Evolutionary conservation across 2,797 vertebrate genomes (phyloP).

Genomic region (Notolabrus celidotus): DNA sequence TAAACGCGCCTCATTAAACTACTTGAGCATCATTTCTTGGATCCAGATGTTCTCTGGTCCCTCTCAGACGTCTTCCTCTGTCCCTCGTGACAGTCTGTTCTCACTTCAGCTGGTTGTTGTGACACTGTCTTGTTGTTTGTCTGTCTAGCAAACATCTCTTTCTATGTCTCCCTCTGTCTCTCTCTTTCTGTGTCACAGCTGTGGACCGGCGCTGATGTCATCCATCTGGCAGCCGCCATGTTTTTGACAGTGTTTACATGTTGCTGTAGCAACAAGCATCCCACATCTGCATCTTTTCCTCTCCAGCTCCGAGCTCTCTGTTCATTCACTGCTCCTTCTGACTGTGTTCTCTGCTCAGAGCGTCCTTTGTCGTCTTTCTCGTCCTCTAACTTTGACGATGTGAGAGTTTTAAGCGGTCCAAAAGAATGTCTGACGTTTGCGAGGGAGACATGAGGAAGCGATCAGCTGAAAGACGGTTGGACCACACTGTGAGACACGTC

Average conservation of each 20-base stretch:
- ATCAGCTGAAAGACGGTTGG: background rate
- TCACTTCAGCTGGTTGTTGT: conserved; percentile 17
- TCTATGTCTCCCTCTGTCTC: conserved; percentile 2
- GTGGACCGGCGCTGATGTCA: conserved; percentile 79
- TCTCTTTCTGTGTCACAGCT: conserved; percentile 72
- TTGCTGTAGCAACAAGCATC: conserved; percentile 80
- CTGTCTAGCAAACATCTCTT: conserved; percentile 18
- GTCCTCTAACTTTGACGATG: background rate
- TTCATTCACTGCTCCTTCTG: conserved; percentile 5
- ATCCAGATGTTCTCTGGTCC: background rate
- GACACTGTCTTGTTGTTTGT: conserved; percentile 14
- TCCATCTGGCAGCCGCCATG: conserved; percentile 77
- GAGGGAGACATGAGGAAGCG: background rate
- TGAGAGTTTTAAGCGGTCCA: background rate
- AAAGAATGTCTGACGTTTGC: background rate
- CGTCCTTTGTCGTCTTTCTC: background rate
- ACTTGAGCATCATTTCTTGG: background rate
- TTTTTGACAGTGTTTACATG: conserved; percentile 83
- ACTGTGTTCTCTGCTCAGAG: background rate
- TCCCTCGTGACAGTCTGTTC: background rate
- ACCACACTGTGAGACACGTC: background rate
- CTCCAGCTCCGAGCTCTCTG: conserved; percentile 20
- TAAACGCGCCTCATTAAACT: background rate
- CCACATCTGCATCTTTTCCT: conserved; percentile 81
- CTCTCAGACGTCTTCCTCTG: background rate